These are phyloP conservation scores for Watsonalla cultraria DNA, from an alignment of 2,888 invertebrate genomes.

Conservation along the genomic window DNA sequence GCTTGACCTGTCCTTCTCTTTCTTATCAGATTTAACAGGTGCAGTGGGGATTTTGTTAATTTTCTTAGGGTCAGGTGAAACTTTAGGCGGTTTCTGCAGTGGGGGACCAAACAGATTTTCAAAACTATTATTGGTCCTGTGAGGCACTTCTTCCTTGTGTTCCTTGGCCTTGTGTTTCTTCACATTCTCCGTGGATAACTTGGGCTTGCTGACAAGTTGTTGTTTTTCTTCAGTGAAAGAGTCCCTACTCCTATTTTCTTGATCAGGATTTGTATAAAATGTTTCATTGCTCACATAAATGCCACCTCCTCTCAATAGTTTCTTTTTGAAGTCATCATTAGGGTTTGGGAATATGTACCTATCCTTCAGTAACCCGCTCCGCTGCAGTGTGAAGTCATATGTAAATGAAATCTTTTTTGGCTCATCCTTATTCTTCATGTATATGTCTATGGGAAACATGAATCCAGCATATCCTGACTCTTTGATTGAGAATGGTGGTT, in stretches of 20 bases:
- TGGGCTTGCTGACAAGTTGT: constrained; percentile 85
- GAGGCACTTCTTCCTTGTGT: constrained; percentile 75
- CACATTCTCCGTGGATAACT: constrained; percentile 77
- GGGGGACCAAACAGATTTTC: constrained; percentile 90
- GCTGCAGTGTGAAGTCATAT: constrained; percentile 92
- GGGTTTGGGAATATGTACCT: constrained; percentile 91
- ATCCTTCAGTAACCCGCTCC: constrained; percentile 86
- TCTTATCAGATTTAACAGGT: constrained; percentile 69
- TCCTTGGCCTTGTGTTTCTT: constrained; percentile 81
- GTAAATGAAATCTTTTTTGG: constrained; percentile 90
- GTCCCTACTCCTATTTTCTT: constrained; percentile 78
- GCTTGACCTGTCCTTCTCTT: constrained; percentile 75
- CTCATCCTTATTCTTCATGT: constrained; percentile 92
- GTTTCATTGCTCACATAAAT: constrained; percentile 69
- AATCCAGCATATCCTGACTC: constrained; percentile 99
- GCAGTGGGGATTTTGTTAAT: constrained; percentile 46
- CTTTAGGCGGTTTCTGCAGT: constrained; percentile 86
- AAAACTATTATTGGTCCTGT: constrained; percentile 82
- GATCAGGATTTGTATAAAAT: constrained; percentile 71
- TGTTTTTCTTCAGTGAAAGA: constrained; percentile 77
- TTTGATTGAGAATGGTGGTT: constrained; percentile 92
- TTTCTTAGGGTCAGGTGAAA: constrained; percentile 83
- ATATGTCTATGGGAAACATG: constrained; percentile 91
- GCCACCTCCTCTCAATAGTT: constrained; percentile 92
- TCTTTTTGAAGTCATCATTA: constrained; percentile 92